Evolutionary conservation across 2,888 invertebrate species (phyloP).

Genomic region (Diarsia mendica): DNA sequence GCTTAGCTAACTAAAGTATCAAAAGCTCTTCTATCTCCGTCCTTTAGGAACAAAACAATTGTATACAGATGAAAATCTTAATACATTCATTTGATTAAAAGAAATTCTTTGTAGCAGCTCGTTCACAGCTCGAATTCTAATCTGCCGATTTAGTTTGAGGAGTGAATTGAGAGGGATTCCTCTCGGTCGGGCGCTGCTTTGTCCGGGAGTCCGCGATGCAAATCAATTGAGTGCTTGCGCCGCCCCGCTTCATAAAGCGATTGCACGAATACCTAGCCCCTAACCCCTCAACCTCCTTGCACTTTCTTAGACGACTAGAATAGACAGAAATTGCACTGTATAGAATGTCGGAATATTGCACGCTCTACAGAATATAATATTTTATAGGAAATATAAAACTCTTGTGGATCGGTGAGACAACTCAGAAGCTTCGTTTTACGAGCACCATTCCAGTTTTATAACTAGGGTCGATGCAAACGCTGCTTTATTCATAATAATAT

Average conservation of each 20-base stretch:
- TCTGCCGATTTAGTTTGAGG: constrained; percentile 78
- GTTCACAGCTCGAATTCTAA: constrained; percentile 77
- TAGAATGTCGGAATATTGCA: constrained; percentile 68
- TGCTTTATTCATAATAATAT: constrained; percentile 67
- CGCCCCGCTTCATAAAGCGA: constrained; percentile 76
- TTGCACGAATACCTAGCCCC: constrained; percentile 73
- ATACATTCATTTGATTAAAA: constrained; percentile 66
- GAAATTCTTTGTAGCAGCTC: constrained; percentile 73
- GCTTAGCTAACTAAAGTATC: constrained; percentile 33
- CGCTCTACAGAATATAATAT: constrained; percentile 68
- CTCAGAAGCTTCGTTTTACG: constrained; percentile 69
- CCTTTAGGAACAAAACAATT: constrained; percentile 28
- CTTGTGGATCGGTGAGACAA: constrained; percentile 65
- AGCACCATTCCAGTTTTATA: constrained; percentile 69
- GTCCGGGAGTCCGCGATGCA: constrained; percentile 81
- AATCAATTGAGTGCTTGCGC: constrained; percentile 81
- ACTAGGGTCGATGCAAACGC: constrained; percentile 63
- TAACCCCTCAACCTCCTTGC: constrained; percentile 70
- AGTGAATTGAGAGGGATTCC: constrained; percentile 81
- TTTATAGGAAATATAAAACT: constrained; percentile 73
- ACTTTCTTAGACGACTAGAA: constrained; percentile 71
- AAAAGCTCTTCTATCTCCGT: constrained; percentile 35
- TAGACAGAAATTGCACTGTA: constrained; percentile 68
- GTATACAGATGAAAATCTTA: constrained; percentile 55
- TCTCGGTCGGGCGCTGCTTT: constrained; percentile 74